Evolutionary conservation across 2,888 invertebrate genomes (phyloP).

Genomic region (Catocala nupta): DNA sequence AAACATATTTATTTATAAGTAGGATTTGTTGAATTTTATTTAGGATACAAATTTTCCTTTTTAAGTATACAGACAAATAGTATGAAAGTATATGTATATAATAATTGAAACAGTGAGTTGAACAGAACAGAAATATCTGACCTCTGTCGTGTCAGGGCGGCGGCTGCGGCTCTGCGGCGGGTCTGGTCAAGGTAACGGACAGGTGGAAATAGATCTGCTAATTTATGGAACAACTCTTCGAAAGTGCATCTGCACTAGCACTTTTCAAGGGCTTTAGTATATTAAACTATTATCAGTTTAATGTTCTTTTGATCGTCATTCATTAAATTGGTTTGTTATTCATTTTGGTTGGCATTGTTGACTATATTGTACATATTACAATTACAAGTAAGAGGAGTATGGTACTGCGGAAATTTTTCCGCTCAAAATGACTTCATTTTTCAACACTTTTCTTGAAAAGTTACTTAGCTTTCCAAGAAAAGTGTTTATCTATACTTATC

Average conservation of each 20-base stretch:
- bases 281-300: not conserved
- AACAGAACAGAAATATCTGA: constrained; percentile 16
- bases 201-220: constrained; percentile 28
- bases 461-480: no score
- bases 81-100: not conserved
- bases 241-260: constrained; percentile 1
- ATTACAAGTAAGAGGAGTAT: no score
- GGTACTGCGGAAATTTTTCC: no score
- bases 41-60: no score
- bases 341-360: no score
- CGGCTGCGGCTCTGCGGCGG: constrained; percentile 1
- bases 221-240: constrained; percentile 14
- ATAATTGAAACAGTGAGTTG: not conserved
- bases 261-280: constrained; percentile 6
- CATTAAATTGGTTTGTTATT: not conserved
- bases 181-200: constrained; percentile 32
- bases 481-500: no score
- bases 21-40: no score
- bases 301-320: not conserved
- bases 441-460: no score
- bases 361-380: no score
- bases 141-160: constrained; percentile 31
- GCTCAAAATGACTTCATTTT: no score
- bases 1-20: no score
- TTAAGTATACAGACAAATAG: no score